A percentile compares a stretch with the other conserved stretches of the same genome.
Evolutionary conservation across 2,797 vertebrate genomes (phyloP).

Genomic region (Paguma larvata): DNA sequence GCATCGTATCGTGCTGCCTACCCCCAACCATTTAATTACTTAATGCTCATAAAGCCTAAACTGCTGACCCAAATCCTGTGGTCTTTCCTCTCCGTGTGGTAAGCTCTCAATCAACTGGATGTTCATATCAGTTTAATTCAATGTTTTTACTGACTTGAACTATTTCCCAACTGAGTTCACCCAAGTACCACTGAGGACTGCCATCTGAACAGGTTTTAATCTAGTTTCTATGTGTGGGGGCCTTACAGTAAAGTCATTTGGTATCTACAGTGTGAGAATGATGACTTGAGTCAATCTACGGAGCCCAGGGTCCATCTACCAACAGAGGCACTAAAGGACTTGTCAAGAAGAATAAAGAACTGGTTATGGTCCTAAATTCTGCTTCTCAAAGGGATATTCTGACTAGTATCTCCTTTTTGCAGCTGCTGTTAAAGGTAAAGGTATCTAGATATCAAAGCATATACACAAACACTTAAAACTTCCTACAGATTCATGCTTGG

Average conservation of each 20-base stretch:
- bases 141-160: slow-evolving; percentile 37
- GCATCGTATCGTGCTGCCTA: neutral
- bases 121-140: slow-evolving; percentile 39
- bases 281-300: neutral
- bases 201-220: neutral
- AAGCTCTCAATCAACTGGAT: slow-evolving; percentile 54
- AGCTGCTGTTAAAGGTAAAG: neutral
- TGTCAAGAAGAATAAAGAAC: neutral
- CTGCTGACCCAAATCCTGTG: slow-evolving; percentile 40
- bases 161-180: slow-evolving; percentile 47
- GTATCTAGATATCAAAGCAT: neutral
- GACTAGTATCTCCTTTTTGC: neutral
- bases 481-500: neutral
- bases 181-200: neutral
- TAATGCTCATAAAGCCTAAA: neutral
- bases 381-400: neutral
- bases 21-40: neutral
- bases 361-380: neutral
- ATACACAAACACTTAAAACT: neutral
- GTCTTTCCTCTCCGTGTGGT: slow-evolving; percentile 3
- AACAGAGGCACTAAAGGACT: neutral
- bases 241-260: neutral
- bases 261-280: neutral
- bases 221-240: neutral
- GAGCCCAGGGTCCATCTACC: neutral